phyloP scores from a whole-genome alignment of 2,113 vertebrate species.

The Prochilodus magdalenae region DNA sequence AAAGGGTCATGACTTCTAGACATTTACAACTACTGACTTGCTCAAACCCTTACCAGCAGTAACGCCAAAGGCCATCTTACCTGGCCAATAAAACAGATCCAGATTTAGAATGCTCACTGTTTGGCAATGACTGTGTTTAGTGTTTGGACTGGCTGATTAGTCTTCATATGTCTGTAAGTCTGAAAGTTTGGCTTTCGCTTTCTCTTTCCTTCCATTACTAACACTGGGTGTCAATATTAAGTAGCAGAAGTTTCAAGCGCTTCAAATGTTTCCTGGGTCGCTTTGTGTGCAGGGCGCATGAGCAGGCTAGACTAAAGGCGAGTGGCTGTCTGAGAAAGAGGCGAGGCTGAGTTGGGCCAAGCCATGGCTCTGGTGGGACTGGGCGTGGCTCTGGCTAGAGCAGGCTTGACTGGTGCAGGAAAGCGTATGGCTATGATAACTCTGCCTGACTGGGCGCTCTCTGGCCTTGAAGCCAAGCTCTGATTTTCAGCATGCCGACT shows the following conservation, averaged over 20 bases:
- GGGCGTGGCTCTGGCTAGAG: conserved; percentile 67
- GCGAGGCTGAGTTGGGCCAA: conserved; percentile 69
- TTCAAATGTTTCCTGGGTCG: conserved; percentile 62
- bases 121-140: not conserved
- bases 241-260: too few species aligned
- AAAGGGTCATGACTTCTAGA: conserved; percentile 52
- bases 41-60: not conserved
- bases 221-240: not conserved
- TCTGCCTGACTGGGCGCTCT: conserved; percentile 87
- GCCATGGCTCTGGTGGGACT: conserved; percentile 67
- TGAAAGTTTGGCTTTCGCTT: not conserved
- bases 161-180: not conserved
- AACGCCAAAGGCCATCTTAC: conserved; percentile 14
- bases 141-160: not conserved
- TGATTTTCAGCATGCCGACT: conserved; percentile 85
- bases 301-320: conserved; percentile 75
- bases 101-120: not conserved
- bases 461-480: conserved; percentile 81
- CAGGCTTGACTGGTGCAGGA: conserved; percentile 69
- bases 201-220: not conserved
- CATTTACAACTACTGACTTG: conserved; percentile 15
- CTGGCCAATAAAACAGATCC: not conserved
- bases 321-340: conserved; percentile 73
- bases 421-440: conserved; percentile 67
- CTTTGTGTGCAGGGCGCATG: conserved; percentile 82